Base-by-base conservation (phyloP, 2,113 vertebrate genomes). In the Monopterus albus region DNA sequence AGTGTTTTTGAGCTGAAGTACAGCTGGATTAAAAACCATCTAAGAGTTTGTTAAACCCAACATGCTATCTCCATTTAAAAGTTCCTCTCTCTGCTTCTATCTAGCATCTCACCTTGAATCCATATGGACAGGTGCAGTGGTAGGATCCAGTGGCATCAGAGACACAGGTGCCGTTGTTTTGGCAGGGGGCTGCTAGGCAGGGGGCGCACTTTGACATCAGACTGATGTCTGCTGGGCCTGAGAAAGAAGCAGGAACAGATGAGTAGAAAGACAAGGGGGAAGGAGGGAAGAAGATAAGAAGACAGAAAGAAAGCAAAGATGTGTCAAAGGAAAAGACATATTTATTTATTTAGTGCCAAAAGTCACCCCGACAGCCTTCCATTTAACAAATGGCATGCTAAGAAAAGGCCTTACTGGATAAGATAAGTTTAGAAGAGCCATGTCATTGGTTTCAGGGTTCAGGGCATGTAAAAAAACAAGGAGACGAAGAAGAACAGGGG, bases 121-220 rank as follows among this genome's bases (percentile, higher is more conserved):
- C 95, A 39, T 94, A 95, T 9, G 95, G 95, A 58, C 98, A 99
- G 77, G 95, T 92, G 81, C 98, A 99, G 68, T 85, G 96, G 88
- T 95, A 98, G 1, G 93, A 93, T 43, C 96, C 96, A 51, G 91
- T 85, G 0, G 88, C 83, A 17, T 96, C 96, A 15, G 88, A 93
- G 73, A 88, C 94, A 82, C 98, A 99, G 0, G 97, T 98, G 12
- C 96, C 97, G 0, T 98, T 98, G 89, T 98, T 98, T 88, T 92
- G 95, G 79, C 98, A 99, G 0, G 97, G 97, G 3, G 65, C 77
- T 50, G 95, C 95, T 75, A 98, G 92, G 88, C 98, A 99, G 81
- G 96, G 95, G 39, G 95, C 94, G 45, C 98, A 99, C 91, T 99
- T 99, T 57, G 98, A 94, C 83, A 88, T 82, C 0, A 98, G 91